A percentile compares a stretch with the other conserved stretches of the same genome.
Evolutionary conservation across 2,888 invertebrate species (phyloP).

Genomic region (Sympetrum striolatum): DNA sequence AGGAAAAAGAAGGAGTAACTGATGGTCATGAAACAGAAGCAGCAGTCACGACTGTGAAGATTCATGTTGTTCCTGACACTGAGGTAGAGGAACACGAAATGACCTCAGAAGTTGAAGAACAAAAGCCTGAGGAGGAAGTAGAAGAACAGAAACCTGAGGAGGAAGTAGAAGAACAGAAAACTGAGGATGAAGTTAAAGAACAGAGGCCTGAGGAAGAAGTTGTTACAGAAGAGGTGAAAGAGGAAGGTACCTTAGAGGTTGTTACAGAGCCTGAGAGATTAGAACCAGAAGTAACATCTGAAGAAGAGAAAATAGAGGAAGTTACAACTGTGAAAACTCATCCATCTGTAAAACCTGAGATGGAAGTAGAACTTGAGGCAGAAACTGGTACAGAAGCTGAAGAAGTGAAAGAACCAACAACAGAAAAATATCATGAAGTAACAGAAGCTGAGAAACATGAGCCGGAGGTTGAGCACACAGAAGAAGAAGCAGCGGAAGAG

Average conservation of each 20-base stretch:
- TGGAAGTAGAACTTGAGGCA: conserved; percentile 25
- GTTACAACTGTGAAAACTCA: conserved; percentile 26
- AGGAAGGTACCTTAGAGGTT: neutral
- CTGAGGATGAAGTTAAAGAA: conserved; percentile 6
- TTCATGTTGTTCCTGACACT: neutral
- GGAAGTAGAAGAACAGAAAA: too few species aligned
- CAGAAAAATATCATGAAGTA: conserved; percentile 45
- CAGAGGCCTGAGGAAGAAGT: conserved; percentile 49
- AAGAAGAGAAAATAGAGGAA: conserved; percentile 1
- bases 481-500: conserved; percentile 44
- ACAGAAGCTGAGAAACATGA: conserved; percentile 44
- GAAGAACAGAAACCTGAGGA: neutral
- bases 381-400: conserved; percentile 23
- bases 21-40: conserved; percentile 48
- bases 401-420: conserved; percentile 7
- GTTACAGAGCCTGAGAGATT: neutral
- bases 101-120: neutral
- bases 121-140: conserved; percentile 49
- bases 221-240: neutral
- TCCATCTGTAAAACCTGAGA: conserved; percentile 46
- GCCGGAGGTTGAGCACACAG: conserved; percentile 39
- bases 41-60: conserved; percentile 44
- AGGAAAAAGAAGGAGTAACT: conserved; percentile 22
- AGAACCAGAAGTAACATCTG: neutral
- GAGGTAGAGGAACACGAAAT: neutral